Evolutionary conservation across 2,888 invertebrate genomes (phyloP), one percentile per base, ranked within the genome.

Genomic region (Melolontha melolontha): DNA sequence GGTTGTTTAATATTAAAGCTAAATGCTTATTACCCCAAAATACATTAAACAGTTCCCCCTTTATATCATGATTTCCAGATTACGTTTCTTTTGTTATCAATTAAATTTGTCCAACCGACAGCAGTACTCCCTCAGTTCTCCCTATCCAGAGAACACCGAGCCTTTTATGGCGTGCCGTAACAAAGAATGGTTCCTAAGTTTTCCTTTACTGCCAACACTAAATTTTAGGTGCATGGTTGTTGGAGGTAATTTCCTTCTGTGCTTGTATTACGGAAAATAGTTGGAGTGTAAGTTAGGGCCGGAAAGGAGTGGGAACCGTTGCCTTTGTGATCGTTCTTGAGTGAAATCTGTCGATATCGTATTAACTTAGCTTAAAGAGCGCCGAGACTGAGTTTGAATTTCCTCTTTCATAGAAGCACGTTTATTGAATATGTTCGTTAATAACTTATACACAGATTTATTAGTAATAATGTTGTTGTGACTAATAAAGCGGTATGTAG

Each of bases 161-260:
- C 14, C 39, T 54, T 78, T 78, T 78, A 78, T 76, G 72, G 76
- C 75, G 77, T 76, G 77, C 73, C 74, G 76, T 78, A 78, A 77
- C 76, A 70, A 71, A 73, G 72, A 72, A 73, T 72, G 72, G 72
- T 74, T 70, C 71, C 72, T 70, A 73, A 73, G 74, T 71, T 69
- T 54, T 71, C 74, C 75, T 78, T 77, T 77, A 78, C 78, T 75
- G 77, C 78, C 75, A 69, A 76, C 75, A 77, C 78, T 77, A 79
- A 79, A 79, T 79, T 76, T 75, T 75, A 75, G 75, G 76, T 76
- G 77, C 75, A 77, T 72, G 76, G 73, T 73, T 76, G 74, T 75
- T 77, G 75, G 76, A 79, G 78, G 80, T 79, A 80, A 79, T 79
- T 79, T 79, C 79, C 79, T 77, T 76, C 77, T 75, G 74, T 70